Base-by-base conservation (phyloP, 1,140 invertebrate genomes). In the Drosophila sp. region DNA sequence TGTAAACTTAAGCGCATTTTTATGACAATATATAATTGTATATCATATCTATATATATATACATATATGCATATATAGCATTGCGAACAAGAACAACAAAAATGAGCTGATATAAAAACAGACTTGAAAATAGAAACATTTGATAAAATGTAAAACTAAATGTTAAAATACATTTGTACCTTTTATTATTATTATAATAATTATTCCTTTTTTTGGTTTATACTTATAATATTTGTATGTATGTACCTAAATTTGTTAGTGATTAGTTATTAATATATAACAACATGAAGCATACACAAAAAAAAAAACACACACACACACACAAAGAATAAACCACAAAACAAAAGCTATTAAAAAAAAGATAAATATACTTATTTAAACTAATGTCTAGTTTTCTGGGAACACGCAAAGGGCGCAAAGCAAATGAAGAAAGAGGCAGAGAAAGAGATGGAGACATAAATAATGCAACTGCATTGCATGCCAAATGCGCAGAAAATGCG, bases 401-500 rank as follows among this genome's bases (percentile, higher is more conserved):
- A 9, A 43, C 48, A 51, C 46, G 46, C 61, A 41, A 53, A 63
- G 36, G 29, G 18, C 11, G 14, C 21, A 36, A 32, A 25, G 8
- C 46, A 50, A 27, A 9, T 21, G 43, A 11, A 38, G 36, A 48
- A 34, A 41, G 56, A 16, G 13, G 11, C n/a, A 25, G 11, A 0
- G 18, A 18, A 32, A 38, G 32, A 32, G 50, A 41, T 32, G 18
- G 34, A 41, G 21, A n/a, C 38, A 51, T 72, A 16, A 0, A 38
- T 27, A 64, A 11, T 71, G 65, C 54, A 69, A 48, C 8, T 71
- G 21, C 48, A 41, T 71, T 61, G 67, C 80, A 79, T 70, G 82
- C 82, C 82, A 86, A 86, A 69, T 86, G 82, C 82, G 82, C 82
- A 86, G 72, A 78, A 83, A 72, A 76, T 87, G 82, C 82, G 78